phyloP scores from a whole-genome alignment of 2,113 vertebrate species.

The Labeo catla region DNA sequence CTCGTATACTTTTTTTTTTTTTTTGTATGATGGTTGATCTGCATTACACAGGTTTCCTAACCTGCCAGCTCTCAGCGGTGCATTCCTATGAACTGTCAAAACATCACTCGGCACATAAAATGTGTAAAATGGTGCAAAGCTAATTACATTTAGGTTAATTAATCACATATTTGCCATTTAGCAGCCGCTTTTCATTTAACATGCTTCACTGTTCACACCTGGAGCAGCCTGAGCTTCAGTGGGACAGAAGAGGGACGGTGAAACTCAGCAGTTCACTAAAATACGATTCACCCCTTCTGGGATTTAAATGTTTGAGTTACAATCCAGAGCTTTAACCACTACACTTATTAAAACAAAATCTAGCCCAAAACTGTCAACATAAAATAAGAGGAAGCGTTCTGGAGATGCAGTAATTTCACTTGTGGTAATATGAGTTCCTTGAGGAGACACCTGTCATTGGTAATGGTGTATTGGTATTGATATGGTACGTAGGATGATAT shows the following conservation, averaged over 20 bases:
- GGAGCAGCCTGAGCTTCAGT: conserved; percentile 1
- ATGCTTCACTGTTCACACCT: background rate
- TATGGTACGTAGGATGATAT: background rate
- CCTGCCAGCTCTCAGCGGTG: conserved; percentile 16
- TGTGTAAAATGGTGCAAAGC: background rate
- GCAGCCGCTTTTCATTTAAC: background rate
- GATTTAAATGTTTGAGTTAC: background rate
- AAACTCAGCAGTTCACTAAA: background rate
- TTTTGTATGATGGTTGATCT: background rate
- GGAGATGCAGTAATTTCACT: background rate
- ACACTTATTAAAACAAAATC: background rate
- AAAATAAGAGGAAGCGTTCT: background rate
- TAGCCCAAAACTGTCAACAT: background rate
- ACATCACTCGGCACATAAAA: background rate
- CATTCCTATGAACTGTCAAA: conserved; percentile 12
- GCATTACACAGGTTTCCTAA: conserved; percentile 11
- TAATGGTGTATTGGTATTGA: conserved; percentile 6
- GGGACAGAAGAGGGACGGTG: background rate
- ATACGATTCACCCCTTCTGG: background rate
- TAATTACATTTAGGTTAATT: background rate
- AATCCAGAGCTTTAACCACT: background rate
- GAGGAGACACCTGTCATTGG: conserved; percentile 20
- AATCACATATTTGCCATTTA: background rate
- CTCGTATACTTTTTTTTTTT: background rate
- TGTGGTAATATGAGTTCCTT: conserved; percentile 5